phyloP scores from a whole-genome alignment of 2,888 invertebrate species.

The Lithosia quadra region DNA sequence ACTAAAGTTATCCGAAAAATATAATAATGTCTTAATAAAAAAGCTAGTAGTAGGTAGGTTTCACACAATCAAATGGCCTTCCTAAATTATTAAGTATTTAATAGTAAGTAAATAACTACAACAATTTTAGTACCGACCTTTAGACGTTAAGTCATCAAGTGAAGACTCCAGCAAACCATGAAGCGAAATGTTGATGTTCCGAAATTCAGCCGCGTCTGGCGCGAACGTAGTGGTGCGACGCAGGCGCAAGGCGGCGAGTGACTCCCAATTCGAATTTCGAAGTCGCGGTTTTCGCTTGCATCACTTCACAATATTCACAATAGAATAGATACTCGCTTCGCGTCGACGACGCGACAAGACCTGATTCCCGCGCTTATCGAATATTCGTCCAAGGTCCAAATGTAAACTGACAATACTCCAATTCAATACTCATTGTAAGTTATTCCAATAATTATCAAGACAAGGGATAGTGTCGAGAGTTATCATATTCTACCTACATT shows the following conservation, averaged over 20 bases:
- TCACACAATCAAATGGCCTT: background rate
- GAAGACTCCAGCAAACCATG: conserved; percentile 18
- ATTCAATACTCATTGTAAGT: conserved; percentile 39
- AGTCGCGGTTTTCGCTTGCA: conserved; percentile 39
- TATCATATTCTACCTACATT: conserved; percentile 24
- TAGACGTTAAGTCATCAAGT: conserved; percentile 35
- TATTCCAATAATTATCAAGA: conserved; percentile 36
- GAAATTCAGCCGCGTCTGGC: conserved; percentile 31
- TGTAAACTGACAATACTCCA: conserved; percentile 48
- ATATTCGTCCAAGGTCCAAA: conserved; percentile 74
- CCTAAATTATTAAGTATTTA: background rate
- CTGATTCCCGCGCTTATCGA: conserved; percentile 66
- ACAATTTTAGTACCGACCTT: conserved; percentile 37
- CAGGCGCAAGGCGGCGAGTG: conserved; percentile 48
- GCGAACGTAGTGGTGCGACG: conserved; percentile 36
- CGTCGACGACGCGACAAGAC: conserved; percentile 39
- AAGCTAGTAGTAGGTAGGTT: no score
- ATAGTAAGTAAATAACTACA: background rate
- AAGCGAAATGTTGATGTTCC: conserved; percentile 25
- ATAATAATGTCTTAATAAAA: background rate
- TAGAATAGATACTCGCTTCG: conserved; percentile 31
- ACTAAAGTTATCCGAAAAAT: background rate
- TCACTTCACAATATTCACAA: conserved; percentile 52
- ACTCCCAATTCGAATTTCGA: conserved; percentile 26
- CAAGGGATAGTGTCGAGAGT: conserved; percentile 34